A percentile compares a stretch with the other conserved stretches of the same genome.
Evolutionary conservation across 1,140 invertebrate species (phyloP).

Genomic region (Helicoverpa zea): DNA sequence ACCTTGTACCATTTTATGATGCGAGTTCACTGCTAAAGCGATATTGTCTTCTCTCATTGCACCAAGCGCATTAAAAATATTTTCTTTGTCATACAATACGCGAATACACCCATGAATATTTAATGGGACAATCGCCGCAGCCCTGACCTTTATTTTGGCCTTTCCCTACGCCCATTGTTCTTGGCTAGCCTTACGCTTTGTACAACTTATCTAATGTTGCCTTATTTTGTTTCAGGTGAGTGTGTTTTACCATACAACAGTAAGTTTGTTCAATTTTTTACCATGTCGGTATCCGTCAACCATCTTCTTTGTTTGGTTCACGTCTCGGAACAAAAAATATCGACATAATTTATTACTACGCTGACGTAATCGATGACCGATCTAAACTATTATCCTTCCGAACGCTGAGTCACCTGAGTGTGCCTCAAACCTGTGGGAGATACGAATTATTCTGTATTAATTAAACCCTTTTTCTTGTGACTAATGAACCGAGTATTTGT

Average conservation of each 20-base stretch:
- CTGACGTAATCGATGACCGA: slow-evolving; percentile 73
- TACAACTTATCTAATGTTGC: slow-evolving; percentile 67
- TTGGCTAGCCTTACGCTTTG: slow-evolving; percentile 52
- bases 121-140: slow-evolving; percentile 68
- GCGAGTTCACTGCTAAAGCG: slow-evolving; percentile 29
- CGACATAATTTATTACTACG: slow-evolving; percentile 52
- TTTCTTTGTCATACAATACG: slow-evolving; percentile 67
- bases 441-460: slow-evolving; percentile 61
- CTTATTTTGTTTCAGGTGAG: slow-evolving; percentile 64
- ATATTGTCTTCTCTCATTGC: slow-evolving; percentile 55
- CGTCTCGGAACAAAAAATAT: slow-evolving; percentile 61
- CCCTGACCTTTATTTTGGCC: slow-evolving; percentile 80
- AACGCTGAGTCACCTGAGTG: slow-evolving; percentile 61
- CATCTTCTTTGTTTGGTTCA: slow-evolving; percentile 49
- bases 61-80: slow-evolving; percentile 63
- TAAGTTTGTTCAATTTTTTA: slow-evolving; percentile 42
- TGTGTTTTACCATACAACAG: slow-evolving; percentile 29
- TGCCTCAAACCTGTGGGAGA: slow-evolving; percentile 44
- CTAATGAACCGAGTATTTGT: slow-evolving; percentile 59
- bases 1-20: slow-evolving; percentile 59
- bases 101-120: slow-evolving; percentile 79
- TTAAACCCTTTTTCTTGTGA: slow-evolving; percentile 69
- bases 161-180: slow-evolving; percentile 75
- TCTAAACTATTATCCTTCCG: slow-evolving; percentile 68
- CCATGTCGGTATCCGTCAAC: slow-evolving; percentile 38